These are phyloP conservation scores for Aegotheles bennettii DNA, from an alignment of 2,113 vertebrate species.

Conservation along the genomic window DNA sequence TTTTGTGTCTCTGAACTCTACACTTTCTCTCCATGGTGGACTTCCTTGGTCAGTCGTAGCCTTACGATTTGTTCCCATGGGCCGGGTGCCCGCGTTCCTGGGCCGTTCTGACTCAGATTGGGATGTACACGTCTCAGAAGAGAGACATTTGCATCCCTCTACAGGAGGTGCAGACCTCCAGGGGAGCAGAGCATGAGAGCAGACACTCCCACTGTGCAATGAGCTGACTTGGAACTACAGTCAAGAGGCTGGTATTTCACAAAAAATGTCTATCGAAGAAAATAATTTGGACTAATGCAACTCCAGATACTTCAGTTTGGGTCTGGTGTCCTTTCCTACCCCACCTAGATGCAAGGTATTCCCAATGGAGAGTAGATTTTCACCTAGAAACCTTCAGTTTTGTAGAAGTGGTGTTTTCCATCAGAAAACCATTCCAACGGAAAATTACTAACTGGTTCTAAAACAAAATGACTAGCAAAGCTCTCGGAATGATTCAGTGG, in stretches of 20 bases:
- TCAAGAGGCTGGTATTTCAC: background rate
- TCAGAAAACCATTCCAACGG: constrained; percentile 31
- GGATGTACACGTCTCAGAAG: background rate
- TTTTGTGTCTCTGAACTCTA: background rate
- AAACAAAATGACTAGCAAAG: background rate
- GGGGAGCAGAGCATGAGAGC: background rate
- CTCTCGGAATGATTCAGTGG: constrained; percentile 59
- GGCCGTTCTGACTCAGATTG: background rate
- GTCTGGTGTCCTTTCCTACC: background rate
- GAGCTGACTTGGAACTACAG: background rate
- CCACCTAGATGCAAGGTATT: background rate
- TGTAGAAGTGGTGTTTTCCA: constrained; percentile 12
- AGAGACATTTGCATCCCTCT: background rate
- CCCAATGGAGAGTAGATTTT: background rate
- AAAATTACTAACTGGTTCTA: constrained; percentile 52
- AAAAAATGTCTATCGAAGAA: background rate
- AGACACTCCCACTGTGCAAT: background rate
- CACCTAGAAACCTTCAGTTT: background rate
- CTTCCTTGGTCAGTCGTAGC: background rate
- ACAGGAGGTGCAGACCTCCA: background rate
- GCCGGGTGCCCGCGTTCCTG: background rate
- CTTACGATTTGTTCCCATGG: background rate
- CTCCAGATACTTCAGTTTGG: background rate
- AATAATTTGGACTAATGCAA: background rate
- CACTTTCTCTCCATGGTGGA: background rate